These are phyloP conservation scores for Incurvaria masculella DNA, from an alignment of 2,888 invertebrate species.

Conservation along the genomic window DNA sequence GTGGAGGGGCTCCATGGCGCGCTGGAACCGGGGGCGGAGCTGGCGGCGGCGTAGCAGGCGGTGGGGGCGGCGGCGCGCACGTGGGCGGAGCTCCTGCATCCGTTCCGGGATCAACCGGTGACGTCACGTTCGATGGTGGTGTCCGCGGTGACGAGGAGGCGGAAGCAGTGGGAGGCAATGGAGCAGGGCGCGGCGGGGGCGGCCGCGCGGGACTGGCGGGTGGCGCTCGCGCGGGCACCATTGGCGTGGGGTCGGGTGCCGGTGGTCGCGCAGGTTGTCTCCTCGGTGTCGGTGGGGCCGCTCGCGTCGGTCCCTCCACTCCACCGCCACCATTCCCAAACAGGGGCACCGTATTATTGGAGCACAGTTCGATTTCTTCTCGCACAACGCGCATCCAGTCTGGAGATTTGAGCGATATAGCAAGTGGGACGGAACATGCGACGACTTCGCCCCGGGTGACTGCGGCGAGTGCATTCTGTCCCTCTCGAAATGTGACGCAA, in stretches of 20 bases:
- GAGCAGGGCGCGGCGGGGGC: conserved; percentile 58
- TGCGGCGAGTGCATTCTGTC: conserved; percentile 81
- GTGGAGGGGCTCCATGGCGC: conserved; percentile 60
- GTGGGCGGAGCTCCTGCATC: conserved; percentile 62
- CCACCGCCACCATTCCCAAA: conserved; percentile 44
- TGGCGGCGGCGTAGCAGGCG: conserved; percentile 35
- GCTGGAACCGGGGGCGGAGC: conserved; percentile 53
- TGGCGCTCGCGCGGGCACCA: conserved; percentile 43
- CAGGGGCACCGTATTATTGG: conserved; percentile 80
- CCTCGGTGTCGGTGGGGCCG: conserved; percentile 46
- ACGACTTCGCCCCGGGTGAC: conserved; percentile 54
- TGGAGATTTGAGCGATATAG: conserved; percentile 74
- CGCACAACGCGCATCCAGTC: conserved; percentile 82
- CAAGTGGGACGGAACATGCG: conserved; percentile 64
- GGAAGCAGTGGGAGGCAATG: conserved; percentile 51
- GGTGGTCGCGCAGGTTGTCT: conserved; percentile 61
- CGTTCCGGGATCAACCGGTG: conserved; percentile 47
- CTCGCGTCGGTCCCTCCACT: conserved; percentile 36
- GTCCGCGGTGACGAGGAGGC: conserved; percentile 38
- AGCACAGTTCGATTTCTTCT: conserved; percentile 79
- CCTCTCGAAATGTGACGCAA: conserved; percentile 91
- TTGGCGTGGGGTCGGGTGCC: conserved; percentile 54
- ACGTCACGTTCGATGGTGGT: conserved; percentile 27
- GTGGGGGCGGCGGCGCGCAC: conserved; percentile 58
- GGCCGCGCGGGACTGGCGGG: conserved; percentile 52